These are phyloP conservation scores for Euphydryas editha DNA, from an alignment of 2,888 invertebrate genomes.

Conservation along the genomic window DNA sequence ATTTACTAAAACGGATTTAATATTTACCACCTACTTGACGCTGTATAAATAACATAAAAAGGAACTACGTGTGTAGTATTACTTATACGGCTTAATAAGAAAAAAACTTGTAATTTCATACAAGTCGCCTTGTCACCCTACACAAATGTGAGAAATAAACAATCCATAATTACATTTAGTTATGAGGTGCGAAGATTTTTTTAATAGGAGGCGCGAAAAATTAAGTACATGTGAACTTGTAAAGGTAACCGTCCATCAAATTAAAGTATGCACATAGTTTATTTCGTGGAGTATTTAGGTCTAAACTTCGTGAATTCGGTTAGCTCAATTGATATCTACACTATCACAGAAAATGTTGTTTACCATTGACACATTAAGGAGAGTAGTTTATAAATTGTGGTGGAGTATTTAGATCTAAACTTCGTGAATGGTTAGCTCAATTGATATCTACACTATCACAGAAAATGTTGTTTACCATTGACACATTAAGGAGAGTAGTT, in stretches of 20 bases:
- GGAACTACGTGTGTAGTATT: not conserved
- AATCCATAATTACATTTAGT: conserved; percentile 15
- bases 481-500: no score
- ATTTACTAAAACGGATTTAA: not conserved
- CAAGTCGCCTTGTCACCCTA: conserved; percentile 8
- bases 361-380: no score
- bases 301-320: no score
- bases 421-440: no score
- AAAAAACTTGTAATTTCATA: not conserved
- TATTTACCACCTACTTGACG: not conserved
- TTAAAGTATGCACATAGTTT: no score
- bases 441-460: no score
- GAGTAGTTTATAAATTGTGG: no score
- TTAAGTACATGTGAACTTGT: not conserved
- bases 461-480: no score
- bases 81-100: not conserved
- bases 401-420: no score
- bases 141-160: conserved; percentile 21
- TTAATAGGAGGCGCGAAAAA: conserved; percentile 25
- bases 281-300: no score
- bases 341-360: no score
- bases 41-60: not conserved
- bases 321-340: no score
- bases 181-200: conserved; percentile 21
- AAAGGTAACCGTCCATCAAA: conserved; percentile 7